Conservation (phyloP, 2,888 invertebrate genomes). For the Ypsolopha sequella region DNA sequence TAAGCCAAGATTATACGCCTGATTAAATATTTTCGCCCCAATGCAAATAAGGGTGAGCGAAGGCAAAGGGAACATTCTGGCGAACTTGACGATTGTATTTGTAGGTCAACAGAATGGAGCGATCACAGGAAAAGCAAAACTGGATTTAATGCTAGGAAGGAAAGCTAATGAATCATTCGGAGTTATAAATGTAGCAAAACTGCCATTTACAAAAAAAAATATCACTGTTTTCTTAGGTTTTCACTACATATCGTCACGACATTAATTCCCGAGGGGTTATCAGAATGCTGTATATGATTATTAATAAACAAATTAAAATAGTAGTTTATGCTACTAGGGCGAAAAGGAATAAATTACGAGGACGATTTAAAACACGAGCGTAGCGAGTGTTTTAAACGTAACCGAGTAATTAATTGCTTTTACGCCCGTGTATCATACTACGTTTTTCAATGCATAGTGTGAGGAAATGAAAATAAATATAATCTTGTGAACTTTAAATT, state of each 20-base stretch:
- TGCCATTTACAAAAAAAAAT: neutral
- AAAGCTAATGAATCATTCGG: conserved; percentile 13
- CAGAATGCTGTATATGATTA: too few species aligned
- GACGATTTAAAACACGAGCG: too few species aligned
- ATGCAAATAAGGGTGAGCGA: conserved; percentile 57
- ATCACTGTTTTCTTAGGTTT: neutral
- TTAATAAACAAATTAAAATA: too few species aligned
- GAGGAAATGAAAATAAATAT: too few species aligned
- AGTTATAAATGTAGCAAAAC: conserved; percentile 8
- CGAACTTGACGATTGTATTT: conserved; percentile 34
- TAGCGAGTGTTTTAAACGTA: too few species aligned
- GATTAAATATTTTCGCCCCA: conserved; percentile 68
- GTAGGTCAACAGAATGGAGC: conserved; percentile 11
- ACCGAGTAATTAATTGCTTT: too few species aligned
- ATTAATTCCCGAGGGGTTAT: too few species aligned
- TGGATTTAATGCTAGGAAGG: neutral
- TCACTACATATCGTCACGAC: neutral
- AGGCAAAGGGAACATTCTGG: conserved; percentile 15
- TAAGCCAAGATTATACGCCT: conserved; percentile 60
- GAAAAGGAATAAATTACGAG: too few species aligned
- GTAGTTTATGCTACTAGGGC: too few species aligned
- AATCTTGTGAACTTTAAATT: too few species aligned
- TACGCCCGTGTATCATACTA: neutral
- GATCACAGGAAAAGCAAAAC: neutral
- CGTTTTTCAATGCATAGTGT: neutral